Base-by-base conservation (phyloP, 2,888 invertebrate genomes). In the Augochlorella aurata region DNA sequence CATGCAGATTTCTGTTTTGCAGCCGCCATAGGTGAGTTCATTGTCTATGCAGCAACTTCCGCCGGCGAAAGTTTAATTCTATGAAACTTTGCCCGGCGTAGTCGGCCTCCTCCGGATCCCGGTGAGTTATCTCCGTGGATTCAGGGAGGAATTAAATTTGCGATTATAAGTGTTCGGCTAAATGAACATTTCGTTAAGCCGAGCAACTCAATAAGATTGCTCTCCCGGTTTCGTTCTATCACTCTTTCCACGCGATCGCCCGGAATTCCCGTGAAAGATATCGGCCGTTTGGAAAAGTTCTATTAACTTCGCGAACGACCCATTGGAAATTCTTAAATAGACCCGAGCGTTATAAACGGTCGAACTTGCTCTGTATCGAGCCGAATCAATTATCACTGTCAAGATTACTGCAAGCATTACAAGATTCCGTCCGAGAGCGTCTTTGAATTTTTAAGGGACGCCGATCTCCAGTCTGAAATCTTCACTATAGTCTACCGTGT, bases 11-110 rank as follows among this genome's bases (percentile, higher is more conserved):
- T 85, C 81, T 74, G 77, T 74, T 82, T 79, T 72, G 24, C 63
- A 72, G 75, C 54, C 79, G 49, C 74, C 81, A 75, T 82, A 81
- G 84, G 85, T 80, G 86, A 79, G 77, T 80, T 82, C 77, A 63
- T 68, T 77, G 63, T 77, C 71, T 73, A 65, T 61, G 67, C 71
- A 47, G 66, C 44, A 83, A 85, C 82, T 89, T 87, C 80, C 73
- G 49, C 72, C 63, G 49, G 50, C 72, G 82, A 87, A 88, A 89
- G 88, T 89, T 89, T 89, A 89, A 88, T 89, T 89, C 85, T 83
- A 87, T 73, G 83, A 81, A 89, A 89, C 86, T 89, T 89, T 69
- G 77, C 77, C 75, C 75, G 73, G 14, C 77, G 66, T 29, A 65
- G 63, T 58, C 82, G 79, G 52, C 66, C 61, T 75, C 71, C 80